phyloP scores from a whole-genome alignment of 2,113 vertebrate species.

The Bubalus kerabau region DNA sequence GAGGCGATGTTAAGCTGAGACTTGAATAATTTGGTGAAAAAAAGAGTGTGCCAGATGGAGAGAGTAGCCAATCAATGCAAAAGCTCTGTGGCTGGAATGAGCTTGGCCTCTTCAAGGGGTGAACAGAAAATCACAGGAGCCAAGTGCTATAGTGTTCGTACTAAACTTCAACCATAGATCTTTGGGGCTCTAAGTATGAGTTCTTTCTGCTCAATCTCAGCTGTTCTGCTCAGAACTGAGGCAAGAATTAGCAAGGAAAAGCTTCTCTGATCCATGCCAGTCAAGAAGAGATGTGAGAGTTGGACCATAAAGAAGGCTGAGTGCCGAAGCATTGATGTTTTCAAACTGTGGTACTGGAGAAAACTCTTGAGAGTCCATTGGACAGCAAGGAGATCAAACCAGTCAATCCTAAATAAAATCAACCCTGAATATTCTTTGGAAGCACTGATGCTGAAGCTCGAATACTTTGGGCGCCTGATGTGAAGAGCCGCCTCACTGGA shows the following conservation, averaged over 20 bases:
- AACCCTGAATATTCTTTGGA: background rate
- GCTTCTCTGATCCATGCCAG: background rate
- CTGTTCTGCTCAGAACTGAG: background rate
- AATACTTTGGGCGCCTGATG: background rate
- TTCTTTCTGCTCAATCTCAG: background rate
- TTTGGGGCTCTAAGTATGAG: background rate
- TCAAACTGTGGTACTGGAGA: background rate
- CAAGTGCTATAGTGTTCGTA: fast-evolving
- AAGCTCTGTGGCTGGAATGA: background rate
- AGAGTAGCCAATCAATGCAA: background rate
- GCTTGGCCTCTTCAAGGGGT: no score
- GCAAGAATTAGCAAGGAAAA: background rate
- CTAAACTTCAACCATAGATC: fast-evolving
- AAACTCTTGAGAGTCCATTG: background rate
- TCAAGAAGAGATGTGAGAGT: background rate
- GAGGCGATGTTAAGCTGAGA: background rate
- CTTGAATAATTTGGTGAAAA: background rate
- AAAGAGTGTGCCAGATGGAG: background rate
- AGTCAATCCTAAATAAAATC: background rate
- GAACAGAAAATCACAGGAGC: background rate
- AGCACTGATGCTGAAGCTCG: background rate
- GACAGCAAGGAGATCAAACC: background rate
- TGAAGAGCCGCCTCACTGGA: background rate
- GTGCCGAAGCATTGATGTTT: background rate
- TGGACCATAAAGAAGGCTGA: background rate